Evolutionary conservation across 2,888 invertebrate species (phyloP), one percentile per base, ranked within the genome.

Genomic region (Drosophila multiciliata): DNA sequence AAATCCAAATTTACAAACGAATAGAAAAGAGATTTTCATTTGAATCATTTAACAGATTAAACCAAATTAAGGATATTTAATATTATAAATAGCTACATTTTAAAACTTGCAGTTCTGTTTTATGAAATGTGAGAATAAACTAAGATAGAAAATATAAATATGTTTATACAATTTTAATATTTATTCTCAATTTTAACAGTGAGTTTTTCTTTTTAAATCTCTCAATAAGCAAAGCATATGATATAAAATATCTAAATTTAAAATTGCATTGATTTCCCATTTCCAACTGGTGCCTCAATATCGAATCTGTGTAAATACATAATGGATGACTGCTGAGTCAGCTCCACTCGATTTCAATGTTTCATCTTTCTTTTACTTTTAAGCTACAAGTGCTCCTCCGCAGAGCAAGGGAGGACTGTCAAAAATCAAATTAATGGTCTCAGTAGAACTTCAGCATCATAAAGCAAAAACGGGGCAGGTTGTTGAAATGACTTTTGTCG

Each of bases 381-480:
- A 32, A 42, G 66, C 61, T 57, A 62, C 63, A 75, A 80, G 76
- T 80, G 66, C 38, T 62, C 11, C 35, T 11, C 32, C n/a, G 59
- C 52, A 35, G n/a, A 29, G 55, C 15, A n/a, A 48, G 50, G 38
- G 17, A n/a, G 49, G 26, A 45, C 66, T 83, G 86, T 86, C 83
- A 87, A 68, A 80, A 71, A 62, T 69, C 59, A 74, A 89, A 84
- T 87, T 84, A 75, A 89, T 84, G 73, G 84, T 83, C 87, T 72
- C 78, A 62, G 65, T 71, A 68, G 64, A 73, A 53, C 60, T 73
- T 52, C 65, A 55, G 60, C 67, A 80, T 58, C 61, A 72, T 57
- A 58, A 66, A 68, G 62, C 59, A 69, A 36, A 36, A 59, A 17
- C n/a, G 49, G 50, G 52, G 48, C 79, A 77, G 77, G 74, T 74